A percentile compares a stretch with the other conserved stretches of the same genome.
These are phyloP conservation scores for Teinopalpus imperialis DNA, from an alignment of 2,888 invertebrate species.

Conservation along the genomic window DNA sequence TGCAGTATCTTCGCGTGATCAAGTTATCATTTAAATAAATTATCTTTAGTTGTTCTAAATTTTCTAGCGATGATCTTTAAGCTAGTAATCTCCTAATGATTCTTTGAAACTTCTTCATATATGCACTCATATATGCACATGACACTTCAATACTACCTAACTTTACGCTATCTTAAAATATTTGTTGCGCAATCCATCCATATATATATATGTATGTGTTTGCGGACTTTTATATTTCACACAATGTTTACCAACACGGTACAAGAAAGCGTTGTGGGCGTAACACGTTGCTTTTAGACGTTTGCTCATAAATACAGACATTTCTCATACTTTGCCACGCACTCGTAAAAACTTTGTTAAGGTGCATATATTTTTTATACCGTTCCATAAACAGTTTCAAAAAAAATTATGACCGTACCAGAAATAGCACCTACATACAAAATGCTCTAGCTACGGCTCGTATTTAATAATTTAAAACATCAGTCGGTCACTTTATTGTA, in stretches of 20 bases:
- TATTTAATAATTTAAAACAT: slow-evolving; percentile 35
- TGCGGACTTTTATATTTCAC: slow-evolving; percentile 16
- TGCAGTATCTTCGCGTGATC: too few relatives aligned
- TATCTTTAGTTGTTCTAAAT: too few relatives aligned
- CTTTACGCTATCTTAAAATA: slow-evolving; percentile 11
- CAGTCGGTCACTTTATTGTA: slow-evolving; percentile 31
- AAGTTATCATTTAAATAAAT: too few relatives aligned
- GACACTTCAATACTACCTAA: too few relatives aligned
- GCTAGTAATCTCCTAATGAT: too few relatives aligned
- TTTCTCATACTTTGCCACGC: slow-evolving; percentile 59
- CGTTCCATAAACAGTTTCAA: slow-evolving; percentile 40
- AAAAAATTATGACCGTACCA: slow-evolving; percentile 40
- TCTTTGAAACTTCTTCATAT: too few relatives aligned
- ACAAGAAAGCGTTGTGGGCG: slow-evolving; percentile 49
- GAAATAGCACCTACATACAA: slow-evolving; percentile 36
- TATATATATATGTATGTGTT: slow-evolving; percentile 8
- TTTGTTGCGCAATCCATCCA: slow-evolving; percentile 12
- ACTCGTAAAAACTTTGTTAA: slow-evolving; percentile 56
- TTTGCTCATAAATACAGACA: slow-evolving; percentile 63
- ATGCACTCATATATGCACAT: too few relatives aligned
- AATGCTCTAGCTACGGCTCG: slow-evolving; percentile 22
- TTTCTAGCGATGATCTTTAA: too few relatives aligned
- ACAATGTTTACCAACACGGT: slow-evolving; percentile 21
- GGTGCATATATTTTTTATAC: slow-evolving; percentile 45
- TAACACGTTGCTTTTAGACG: slow-evolving; percentile 48